phyloP scores from a whole-genome alignment of 2,797 vertebrate species.

The Cirrhinus molitorella region DNA sequence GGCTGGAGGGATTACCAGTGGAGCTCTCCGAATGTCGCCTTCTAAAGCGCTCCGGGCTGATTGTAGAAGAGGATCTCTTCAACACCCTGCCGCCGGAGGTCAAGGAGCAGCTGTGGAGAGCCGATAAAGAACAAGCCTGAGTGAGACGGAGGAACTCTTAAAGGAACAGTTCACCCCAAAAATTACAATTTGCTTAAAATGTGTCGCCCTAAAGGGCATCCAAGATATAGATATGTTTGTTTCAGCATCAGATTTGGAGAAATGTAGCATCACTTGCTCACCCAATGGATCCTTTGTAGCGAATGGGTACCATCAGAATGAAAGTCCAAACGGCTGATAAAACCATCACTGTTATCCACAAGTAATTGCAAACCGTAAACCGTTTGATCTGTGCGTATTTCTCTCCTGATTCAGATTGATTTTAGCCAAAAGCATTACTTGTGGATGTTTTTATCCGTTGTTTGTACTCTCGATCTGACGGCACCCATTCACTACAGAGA shows the following conservation, averaged over 20 bases:
- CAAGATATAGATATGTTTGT: neutral
- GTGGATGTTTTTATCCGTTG: neutral
- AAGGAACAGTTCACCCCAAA: neutral
- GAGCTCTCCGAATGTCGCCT: slow-evolving; percentile 95
- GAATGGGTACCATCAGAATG: slow-evolving; percentile 1
- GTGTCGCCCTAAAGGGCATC: neutral
- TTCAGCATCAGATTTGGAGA: neutral
- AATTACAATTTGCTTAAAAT: neutral
- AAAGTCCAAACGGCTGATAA: neutral
- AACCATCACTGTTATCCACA: neutral
- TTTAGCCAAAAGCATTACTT: neutral
- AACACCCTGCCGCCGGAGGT: slow-evolving; percentile 93
- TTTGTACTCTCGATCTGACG: neutral
- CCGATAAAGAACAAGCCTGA: slow-evolving; percentile 90
- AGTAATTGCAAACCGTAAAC: too few species aligned
- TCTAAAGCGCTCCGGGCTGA: slow-evolving; percentile 90
- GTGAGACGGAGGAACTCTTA: slow-evolving; percentile 39
- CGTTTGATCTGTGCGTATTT: neutral
- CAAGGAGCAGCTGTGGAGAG: slow-evolving; percentile 94
- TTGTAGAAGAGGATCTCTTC: slow-evolving; percentile 98
- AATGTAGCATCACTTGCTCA: neutral
- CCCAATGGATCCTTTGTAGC: neutral
- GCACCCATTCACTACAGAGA: neutral
- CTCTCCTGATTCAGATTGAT: neutral
- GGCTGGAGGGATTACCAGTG: slow-evolving; percentile 95